A percentile compares a stretch with the other conserved stretches of the same genome.
Conservation (phyloP, 1,140 invertebrate species). For the Druon quercuslanigerum region DNA sequence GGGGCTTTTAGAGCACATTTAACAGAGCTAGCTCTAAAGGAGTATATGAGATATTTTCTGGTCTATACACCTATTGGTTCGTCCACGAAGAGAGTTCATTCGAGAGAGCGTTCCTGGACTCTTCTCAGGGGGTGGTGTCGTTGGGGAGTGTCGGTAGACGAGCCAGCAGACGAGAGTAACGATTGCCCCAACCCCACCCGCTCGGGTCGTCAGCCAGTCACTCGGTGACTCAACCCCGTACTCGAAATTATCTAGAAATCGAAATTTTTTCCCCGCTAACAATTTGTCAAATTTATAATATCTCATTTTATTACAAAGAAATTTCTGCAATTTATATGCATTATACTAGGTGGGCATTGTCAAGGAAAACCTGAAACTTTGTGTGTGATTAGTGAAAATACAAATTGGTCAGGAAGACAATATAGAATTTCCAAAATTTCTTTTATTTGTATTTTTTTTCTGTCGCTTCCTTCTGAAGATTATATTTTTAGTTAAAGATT, state of each 20-base stretch:
- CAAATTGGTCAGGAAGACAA: no score
- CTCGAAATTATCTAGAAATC: not conserved
- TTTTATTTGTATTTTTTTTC: no score
- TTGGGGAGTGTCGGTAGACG: slow-evolving; percentile 47
- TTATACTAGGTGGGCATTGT: no score
- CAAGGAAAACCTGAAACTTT: no score
- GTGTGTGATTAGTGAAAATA: no score
- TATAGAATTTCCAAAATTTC: no score
- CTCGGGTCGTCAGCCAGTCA: slow-evolving; percentile 19
- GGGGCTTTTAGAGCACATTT: not conserved
- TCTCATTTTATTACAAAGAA: no score
- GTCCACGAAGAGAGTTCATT: not conserved
- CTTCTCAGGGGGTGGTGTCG: slow-evolving; percentile 23
- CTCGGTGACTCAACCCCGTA: not conserved
- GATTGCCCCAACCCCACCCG: slow-evolving; percentile 39
- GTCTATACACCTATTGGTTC: slow-evolving; percentile 7
- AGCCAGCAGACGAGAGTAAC: slow-evolving; percentile 53
- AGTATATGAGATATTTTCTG: not conserved
- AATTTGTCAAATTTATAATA: no score
- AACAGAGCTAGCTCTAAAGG: not conserved
- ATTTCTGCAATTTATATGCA: no score
- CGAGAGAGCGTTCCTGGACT: not conserved
- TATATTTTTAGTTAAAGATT: no score
- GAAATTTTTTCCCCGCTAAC: not conserved
- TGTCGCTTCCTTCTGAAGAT: no score